phyloP scores from a whole-genome alignment of 1,140 invertebrate species.

The Atta texana region DNA sequence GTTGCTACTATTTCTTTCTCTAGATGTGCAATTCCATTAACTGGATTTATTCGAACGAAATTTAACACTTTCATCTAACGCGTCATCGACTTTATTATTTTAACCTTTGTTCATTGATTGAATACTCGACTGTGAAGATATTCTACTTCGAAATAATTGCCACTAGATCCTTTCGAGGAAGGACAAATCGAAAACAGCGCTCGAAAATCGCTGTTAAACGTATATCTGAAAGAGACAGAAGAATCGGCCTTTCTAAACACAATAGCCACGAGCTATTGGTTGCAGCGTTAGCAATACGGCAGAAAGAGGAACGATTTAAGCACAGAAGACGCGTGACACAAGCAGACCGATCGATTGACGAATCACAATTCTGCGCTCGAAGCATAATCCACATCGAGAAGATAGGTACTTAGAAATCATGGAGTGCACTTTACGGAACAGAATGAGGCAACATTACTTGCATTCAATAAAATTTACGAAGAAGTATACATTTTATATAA shows the following conservation, averaged over 20 bases:
- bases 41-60: not conserved
- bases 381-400: not conserved
- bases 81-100: not conserved
- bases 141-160: conserved; percentile 17
- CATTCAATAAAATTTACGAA: not conserved
- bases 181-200: not conserved
- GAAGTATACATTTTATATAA: not conserved
- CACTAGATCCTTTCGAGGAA: not conserved
- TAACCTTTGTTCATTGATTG: not conserved
- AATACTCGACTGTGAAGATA: not conserved
- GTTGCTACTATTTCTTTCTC: too few species aligned
- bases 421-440: not conserved
- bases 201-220: not conserved
- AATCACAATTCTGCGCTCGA: conserved; percentile 50
- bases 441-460: not conserved
- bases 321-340: conserved; percentile 30
- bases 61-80: not conserved
- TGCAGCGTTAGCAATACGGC: conserved; percentile 43
- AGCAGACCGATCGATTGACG: conserved; percentile 65
- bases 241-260: conserved; percentile 27
- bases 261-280: conserved; percentile 58
- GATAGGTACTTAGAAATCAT: not conserved
- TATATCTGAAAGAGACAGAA: conserved; percentile 27
- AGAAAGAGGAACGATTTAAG: conserved; percentile 53
- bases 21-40: not conserved